Percentiles rank a stretch among this genome's conserved stretches.
phyloP scores from a whole-genome alignment of 2,888 invertebrate genomes.

The Pseudolycoriella hygida region DNA sequence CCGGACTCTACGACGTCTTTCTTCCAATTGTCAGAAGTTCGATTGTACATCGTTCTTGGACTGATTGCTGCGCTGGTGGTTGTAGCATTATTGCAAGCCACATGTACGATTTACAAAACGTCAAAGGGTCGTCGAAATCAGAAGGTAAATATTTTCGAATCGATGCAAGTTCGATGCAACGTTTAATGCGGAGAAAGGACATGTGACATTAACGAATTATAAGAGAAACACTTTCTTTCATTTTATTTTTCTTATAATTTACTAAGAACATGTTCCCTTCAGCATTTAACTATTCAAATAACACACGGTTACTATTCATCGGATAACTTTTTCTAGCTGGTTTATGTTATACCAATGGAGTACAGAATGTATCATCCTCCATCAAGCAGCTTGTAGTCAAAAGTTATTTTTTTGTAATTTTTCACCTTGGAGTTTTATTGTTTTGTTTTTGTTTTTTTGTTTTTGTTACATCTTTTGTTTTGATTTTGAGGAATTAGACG shows the following conservation, averaged over 20 bases:
- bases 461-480: background rate
- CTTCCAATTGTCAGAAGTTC: slow-evolving; percentile 50
- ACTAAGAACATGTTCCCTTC: background rate
- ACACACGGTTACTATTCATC: slow-evolving; percentile 10
- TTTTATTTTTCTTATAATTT: background rate
- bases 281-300: no score
- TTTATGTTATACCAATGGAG: slow-evolving; percentile 30
- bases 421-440: background rate
- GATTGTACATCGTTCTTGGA: slow-evolving; percentile 66
- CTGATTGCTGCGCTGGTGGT: slow-evolving; percentile 64
- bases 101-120: slow-evolving; percentile 60
- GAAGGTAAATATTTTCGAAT: slow-evolving; percentile 38
- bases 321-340: slow-evolving; percentile 21
- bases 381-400: slow-evolving; percentile 15
- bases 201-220: no score
- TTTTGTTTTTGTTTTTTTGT: slow-evolving; percentile 1
- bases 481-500: background rate
- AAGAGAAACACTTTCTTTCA: no score
- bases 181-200: no score
- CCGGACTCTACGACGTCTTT: slow-evolving; percentile 26
- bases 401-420: background rate
- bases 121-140: slow-evolving; percentile 39
- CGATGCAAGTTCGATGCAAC: no score
- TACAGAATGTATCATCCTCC: slow-evolving; percentile 30
- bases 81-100: slow-evolving; percentile 66